phyloP scores from a whole-genome alignment of 2,888 invertebrate genomes.

The Drosophila limbata region DNA sequence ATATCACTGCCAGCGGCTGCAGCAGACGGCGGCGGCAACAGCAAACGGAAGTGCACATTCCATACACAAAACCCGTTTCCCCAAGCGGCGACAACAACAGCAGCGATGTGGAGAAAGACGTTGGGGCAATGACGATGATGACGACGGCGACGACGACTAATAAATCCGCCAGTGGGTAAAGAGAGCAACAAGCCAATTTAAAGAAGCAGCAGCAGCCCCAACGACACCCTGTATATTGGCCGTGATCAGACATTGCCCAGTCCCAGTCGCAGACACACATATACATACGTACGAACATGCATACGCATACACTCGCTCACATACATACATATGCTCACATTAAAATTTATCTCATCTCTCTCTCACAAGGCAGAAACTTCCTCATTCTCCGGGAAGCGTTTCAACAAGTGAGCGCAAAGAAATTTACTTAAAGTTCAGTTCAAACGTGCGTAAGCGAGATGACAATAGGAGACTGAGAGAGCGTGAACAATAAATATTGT shows the following conservation, averaged over 20 bases:
- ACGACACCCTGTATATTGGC: constrained; percentile 60
- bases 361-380: constrained; percentile 68
- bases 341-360: constrained; percentile 69
- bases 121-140: constrained; percentile 40
- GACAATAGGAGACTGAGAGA: constrained; percentile 40
- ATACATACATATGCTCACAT: constrained; percentile 35
- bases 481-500: constrained; percentile 59
- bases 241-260: constrained; percentile 57
- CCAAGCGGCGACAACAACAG: constrained; percentile 10
- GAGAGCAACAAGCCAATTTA: constrained; percentile 75
- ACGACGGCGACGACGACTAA: constrained; percentile 65
- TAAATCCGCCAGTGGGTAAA: constrained; percentile 83
- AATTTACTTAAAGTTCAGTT: constrained; percentile 54
- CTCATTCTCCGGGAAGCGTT: constrained; percentile 79
- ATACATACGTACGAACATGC: background rate
- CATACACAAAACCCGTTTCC: constrained; percentile 77
- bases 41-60: constrained; percentile 82
- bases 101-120: constrained; percentile 63
- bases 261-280: constrained; percentile 38
- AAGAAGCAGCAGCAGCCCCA: constrained; percentile 52
- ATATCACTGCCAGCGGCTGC: constrained; percentile 60
- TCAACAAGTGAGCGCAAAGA: constrained; percentile 75
- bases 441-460: constrained; percentile 42
- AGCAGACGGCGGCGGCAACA: constrained; percentile 47
- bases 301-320: constrained; percentile 17